Evolutionary conservation across 1,140 invertebrate species (phyloP).

Genomic region (Polyergus mexicanus): DNA sequence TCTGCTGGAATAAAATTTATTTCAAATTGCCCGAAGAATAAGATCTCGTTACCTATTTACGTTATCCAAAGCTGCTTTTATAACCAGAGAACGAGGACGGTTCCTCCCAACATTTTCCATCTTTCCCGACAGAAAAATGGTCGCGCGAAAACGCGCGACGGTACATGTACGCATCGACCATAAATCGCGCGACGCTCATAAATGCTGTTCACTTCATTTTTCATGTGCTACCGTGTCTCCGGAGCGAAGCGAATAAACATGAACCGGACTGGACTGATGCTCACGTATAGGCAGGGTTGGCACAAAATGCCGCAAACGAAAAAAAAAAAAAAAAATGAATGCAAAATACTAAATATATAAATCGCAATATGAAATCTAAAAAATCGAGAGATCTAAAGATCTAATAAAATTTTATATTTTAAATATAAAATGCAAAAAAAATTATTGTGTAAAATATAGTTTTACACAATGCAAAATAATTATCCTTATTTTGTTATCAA

Average conservation of each 20-base stretch:
- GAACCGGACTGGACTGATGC: constrained; percentile 7
- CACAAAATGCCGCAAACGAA: constrained; percentile 2
- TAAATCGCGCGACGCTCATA: constrained; percentile 71
- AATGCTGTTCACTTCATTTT: constrained; percentile 71
- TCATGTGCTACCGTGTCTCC: constrained; percentile 65
- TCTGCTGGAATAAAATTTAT: constrained; percentile 33
- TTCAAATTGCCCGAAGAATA: constrained; percentile 39
- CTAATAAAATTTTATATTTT: no score
- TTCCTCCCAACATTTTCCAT: constrained; percentile 12
- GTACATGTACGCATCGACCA: constrained; percentile 48
- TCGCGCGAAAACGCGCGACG: neutral
- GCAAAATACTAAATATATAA: constrained; percentile 2
- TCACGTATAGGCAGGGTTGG: constrained; percentile 18
- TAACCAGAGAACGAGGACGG: neutral
- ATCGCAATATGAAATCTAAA: neutral
- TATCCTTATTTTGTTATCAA: neutral
- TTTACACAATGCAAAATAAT: neutral
- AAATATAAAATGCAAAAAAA: neutral
- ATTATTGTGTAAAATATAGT: neutral
- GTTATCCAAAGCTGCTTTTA: constrained; percentile 36
- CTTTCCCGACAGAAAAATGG: constrained; percentile 33
- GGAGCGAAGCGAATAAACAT: constrained; percentile 46
- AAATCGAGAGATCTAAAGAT: no score
- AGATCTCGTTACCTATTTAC: constrained; percentile 43
- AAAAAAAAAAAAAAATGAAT: constrained; percentile 8